Conservation (phyloP, 2,113 vertebrate species). For the Amazona vittata region DNA sequence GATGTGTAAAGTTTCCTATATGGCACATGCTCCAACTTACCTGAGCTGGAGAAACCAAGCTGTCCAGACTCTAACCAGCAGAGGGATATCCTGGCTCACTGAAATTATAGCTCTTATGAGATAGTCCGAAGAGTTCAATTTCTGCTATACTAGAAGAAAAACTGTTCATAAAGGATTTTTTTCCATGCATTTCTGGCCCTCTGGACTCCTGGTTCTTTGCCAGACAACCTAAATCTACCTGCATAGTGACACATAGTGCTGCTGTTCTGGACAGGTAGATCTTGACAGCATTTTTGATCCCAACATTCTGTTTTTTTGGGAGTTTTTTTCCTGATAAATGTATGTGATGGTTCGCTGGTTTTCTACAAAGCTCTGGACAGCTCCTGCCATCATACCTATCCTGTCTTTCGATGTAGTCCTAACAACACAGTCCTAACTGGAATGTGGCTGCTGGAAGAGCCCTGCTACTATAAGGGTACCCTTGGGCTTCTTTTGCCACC, state of each 20-base stretch:
- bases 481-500: no score
- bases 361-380: not conserved
- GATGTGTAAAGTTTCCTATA: not conserved
- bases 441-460: not conserved
- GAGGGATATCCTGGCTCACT: no score
- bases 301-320: not conserved
- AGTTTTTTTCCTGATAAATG: not conserved
- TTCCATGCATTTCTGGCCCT: not conserved
- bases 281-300: not conserved
- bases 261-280: not conserved
- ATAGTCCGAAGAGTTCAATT: not conserved
- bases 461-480: rapidly evolving
- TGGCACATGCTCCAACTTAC: not conserved
- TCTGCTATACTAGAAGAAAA: not conserved
- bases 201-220: not conserved
- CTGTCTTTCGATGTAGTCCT: rapidly evolving
- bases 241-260: not conserved
- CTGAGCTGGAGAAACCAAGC: not conserved
- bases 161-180: not conserved
- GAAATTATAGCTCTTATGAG: not conserved
- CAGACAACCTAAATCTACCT: not conserved
- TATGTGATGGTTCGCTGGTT: not conserved
- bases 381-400: not conserved
- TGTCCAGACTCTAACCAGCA: rapidly evolving
- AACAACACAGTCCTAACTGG: rapidly evolving